phyloP scores from a whole-genome alignment of 2,888 invertebrate species.

The Lypha dubia region DNA sequence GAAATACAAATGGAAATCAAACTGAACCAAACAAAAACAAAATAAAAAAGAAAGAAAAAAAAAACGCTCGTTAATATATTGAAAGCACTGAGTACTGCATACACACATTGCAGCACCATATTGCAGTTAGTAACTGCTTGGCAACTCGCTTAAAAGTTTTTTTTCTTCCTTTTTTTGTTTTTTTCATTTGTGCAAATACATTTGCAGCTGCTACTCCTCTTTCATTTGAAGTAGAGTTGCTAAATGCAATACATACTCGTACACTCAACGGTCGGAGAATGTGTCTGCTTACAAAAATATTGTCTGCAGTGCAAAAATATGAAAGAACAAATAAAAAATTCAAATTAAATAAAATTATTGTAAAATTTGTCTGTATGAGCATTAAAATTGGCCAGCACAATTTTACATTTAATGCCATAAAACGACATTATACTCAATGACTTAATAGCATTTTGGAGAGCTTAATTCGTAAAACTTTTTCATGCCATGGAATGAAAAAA shows the following conservation, averaged over 20 bases:
- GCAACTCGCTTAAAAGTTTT: slow-evolving; percentile 60
- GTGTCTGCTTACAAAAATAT: slow-evolving; percentile 58
- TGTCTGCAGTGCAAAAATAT: slow-evolving; percentile 30
- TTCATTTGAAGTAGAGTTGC: slow-evolving; percentile 50
- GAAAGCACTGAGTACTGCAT: slow-evolving; percentile 17
- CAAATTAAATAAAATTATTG: slow-evolving; percentile 48
- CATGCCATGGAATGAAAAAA: neutral
- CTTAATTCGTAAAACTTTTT: slow-evolving; percentile 1
- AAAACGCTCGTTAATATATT: slow-evolving; percentile 15
- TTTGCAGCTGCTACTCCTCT: slow-evolving; percentile 50
- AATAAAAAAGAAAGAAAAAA: slow-evolving; percentile 13
- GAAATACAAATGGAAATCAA: slow-evolving; percentile 62
- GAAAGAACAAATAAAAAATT: slow-evolving; percentile 23
- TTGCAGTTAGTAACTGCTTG: slow-evolving; percentile 49
- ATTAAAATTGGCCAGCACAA: slow-evolving; percentile 25
- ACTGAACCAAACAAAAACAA: slow-evolving; percentile 42
- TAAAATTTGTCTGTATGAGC: slow-evolving; percentile 19
- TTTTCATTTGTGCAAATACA: neutral
- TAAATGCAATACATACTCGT: slow-evolving; percentile 52
- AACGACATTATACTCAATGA: slow-evolving; percentile 1
- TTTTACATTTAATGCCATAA: slow-evolving; percentile 3
- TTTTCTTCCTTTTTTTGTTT: too few relatives aligned
- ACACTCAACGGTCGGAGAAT: slow-evolving; percentile 36
- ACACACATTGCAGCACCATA: neutral
- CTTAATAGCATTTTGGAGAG: slow-evolving; percentile 4